phyloP scores from a whole-genome alignment of 1,140 invertebrate species.

The Ericerus pela region DNA sequence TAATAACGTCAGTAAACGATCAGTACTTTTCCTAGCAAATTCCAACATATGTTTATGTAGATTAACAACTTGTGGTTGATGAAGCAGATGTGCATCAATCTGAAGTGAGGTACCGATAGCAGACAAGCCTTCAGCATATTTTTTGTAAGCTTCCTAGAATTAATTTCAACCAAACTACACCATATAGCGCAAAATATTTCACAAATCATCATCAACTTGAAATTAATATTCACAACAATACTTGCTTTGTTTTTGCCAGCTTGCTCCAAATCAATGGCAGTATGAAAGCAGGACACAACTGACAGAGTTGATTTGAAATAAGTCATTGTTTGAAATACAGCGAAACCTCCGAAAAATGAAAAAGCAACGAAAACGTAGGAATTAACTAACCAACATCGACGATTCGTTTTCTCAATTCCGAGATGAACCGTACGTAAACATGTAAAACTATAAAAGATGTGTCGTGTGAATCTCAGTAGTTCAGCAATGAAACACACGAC shows the following conservation, averaged over 20 bases:
- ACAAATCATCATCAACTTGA: neutral
- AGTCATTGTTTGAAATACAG: too few species aligned
- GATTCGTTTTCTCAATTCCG: too few species aligned
- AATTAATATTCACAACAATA: too few species aligned
- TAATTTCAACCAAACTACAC: neutral
- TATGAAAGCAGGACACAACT: neutral
- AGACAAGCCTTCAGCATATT: neutral
- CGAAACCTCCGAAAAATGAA: too few species aligned
- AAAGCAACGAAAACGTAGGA: too few species aligned
- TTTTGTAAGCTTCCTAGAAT: neutral
- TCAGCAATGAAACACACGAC: too few species aligned
- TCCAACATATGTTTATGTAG: constrained; percentile 4
- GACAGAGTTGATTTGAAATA: too few species aligned
- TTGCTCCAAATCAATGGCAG: neutral
- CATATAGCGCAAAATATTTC: neutral
- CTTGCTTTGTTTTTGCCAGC: neutral
- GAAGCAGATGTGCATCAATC: neutral
- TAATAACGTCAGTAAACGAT: neutral
- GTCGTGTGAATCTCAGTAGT: too few species aligned
- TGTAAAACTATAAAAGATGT: too few species aligned
- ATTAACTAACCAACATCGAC: too few species aligned
- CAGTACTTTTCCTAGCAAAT: constrained; percentile 1
- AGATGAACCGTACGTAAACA: too few species aligned
- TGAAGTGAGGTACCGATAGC: neutral
- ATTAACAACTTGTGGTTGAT: neutral